phyloP scores from a whole-genome alignment of 2,888 invertebrate species.

The Epinotia bilunana region DNA sequence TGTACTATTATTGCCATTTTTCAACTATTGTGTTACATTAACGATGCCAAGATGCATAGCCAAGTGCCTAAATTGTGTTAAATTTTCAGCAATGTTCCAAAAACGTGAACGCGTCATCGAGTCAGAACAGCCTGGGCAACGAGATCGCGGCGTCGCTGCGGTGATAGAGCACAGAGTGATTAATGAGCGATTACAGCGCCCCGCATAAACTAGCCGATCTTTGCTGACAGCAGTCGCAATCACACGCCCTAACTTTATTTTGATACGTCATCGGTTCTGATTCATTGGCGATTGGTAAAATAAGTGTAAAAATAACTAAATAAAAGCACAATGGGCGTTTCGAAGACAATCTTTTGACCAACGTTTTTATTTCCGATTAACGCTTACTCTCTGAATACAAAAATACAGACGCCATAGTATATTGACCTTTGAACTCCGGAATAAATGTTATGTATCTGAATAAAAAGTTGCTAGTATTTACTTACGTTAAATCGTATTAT shows the following conservation, averaged over 20 bases:
- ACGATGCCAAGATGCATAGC: neutral
- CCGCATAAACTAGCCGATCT: slow-evolving; percentile 76
- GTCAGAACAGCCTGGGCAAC: slow-evolving; percentile 81
- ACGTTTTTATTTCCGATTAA: neutral
- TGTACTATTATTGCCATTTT: neutral
- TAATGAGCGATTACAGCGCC: slow-evolving; percentile 74
- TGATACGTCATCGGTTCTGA: slow-evolving; percentile 18
- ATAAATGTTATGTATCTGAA: no score
- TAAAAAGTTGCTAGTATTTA: neutral
- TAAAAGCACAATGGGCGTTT: neutral
- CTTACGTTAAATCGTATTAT: neutral
- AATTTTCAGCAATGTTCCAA: slow-evolving; percentile 82
- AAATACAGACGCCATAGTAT: neutral
- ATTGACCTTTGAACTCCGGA: neutral
- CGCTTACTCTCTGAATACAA: neutral
- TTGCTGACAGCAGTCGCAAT: slow-evolving; percentile 57
- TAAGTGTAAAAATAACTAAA: neutral
- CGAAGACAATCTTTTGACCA: neutral
- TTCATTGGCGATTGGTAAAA: neutral
- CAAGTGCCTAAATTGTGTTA: slow-evolving; percentile 53
- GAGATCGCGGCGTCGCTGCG: slow-evolving; percentile 82
- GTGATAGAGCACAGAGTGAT: slow-evolving; percentile 81
- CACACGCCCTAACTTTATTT: slow-evolving; percentile 28
- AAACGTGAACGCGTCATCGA: slow-evolving; percentile 79
- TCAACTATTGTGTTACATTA: neutral